phyloP scores from a whole-genome alignment of 2,888 invertebrate species.

The Nebria salina region DNA sequence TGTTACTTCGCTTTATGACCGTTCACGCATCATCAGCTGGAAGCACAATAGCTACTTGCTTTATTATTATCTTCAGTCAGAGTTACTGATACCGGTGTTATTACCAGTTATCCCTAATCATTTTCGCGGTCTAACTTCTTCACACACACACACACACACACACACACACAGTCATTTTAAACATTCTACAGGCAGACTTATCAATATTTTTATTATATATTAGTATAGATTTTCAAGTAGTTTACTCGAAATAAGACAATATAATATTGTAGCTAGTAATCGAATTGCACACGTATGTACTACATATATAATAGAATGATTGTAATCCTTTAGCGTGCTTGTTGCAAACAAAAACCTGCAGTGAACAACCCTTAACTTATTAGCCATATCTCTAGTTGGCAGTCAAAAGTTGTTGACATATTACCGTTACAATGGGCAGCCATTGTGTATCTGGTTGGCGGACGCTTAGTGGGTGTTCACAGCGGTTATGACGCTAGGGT shows the following conservation, averaged over 20 bases:
- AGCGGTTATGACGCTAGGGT: background rate
- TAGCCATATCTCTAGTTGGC: slow-evolving; percentile 39
- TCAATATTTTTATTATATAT: too few species aligned
- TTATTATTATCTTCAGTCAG: slow-evolving; percentile 14
- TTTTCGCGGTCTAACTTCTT: background rate
- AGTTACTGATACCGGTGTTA: background rate
- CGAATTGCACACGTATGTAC: background rate
- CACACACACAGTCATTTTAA: background rate
- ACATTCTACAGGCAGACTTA: too few species aligned
- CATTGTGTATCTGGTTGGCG: slow-evolving; percentile 24
- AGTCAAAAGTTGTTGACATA: slow-evolving; percentile 45
- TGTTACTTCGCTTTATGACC: slow-evolving; percentile 22
- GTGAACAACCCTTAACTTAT: slow-evolving; percentile 43
- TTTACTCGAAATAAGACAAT: background rate
- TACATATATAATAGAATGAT: background rate
- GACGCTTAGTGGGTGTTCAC: slow-evolving; percentile 35
- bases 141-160: background rate
- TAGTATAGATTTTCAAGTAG: too few species aligned
- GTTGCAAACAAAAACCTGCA: background rate
- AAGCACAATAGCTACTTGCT: slow-evolving; percentile 30
- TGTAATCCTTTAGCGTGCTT: background rate
- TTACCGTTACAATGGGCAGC: slow-evolving; percentile 39
- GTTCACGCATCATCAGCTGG: slow-evolving; percentile 28
- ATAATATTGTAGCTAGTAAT: too few species aligned
- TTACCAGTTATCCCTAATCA: background rate